Percentiles rank a stretch among this genome's conserved stretches.
Evolutionary conservation across 2,888 invertebrate genomes (phyloP).

Genomic region (Hipparchia sbordonii): DNA sequence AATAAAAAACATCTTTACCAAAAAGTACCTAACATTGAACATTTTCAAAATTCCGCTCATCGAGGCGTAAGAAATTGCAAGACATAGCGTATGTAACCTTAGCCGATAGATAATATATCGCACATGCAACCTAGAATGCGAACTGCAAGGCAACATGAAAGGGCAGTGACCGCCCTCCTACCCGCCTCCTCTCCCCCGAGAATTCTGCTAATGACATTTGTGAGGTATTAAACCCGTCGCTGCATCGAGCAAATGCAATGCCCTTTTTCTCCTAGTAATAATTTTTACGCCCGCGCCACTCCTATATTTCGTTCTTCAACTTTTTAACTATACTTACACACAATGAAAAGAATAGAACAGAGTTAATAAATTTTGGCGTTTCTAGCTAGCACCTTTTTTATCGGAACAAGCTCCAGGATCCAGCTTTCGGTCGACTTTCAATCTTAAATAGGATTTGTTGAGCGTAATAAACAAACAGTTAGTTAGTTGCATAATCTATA

Average conservation of each 20-base stretch:
- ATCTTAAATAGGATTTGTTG: too few species aligned
- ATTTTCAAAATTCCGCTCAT: slow-evolving; percentile 12
- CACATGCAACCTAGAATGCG: slow-evolving; percentile 35
- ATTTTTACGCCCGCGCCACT: slow-evolving; percentile 23
- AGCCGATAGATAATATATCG: slow-evolving; percentile 31
- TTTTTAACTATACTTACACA: too few species aligned
- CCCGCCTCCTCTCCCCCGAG: slow-evolving; percentile 33
- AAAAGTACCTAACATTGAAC: background rate
- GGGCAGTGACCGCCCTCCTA: slow-evolving; percentile 46
- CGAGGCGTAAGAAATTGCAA: slow-evolving; percentile 23
- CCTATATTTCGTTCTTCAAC: background rate
- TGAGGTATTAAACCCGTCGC: slow-evolving; percentile 50
- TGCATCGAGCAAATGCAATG: slow-evolving; percentile 35
- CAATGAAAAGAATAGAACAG: too few species aligned
- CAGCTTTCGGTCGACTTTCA: too few species aligned
- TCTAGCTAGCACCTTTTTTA: background rate
- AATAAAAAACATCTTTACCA: too few species aligned
- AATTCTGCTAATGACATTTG: slow-evolving; percentile 62
- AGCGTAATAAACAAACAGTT: too few species aligned
- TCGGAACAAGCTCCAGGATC: too few species aligned
- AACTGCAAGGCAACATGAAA: slow-evolving; percentile 42
- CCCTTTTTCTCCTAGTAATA: slow-evolving; percentile 22
- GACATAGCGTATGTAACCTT: slow-evolving; percentile 24
- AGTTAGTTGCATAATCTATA: background rate
- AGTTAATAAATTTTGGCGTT: background rate